phyloP scores from a whole-genome alignment of 2,888 invertebrate species.

The Leucophenga montana region DNA sequence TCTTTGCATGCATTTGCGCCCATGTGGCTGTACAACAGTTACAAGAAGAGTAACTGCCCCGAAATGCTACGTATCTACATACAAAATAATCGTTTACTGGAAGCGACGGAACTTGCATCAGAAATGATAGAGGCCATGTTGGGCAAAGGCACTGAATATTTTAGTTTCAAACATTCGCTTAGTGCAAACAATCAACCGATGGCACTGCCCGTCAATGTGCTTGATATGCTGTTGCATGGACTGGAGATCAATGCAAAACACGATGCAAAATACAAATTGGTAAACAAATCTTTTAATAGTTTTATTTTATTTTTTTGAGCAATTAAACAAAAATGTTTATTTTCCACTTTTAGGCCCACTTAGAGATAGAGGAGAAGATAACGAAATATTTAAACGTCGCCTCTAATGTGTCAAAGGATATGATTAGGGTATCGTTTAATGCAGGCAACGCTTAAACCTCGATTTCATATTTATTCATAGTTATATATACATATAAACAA shows the following conservation, averaged over 20 bases:
- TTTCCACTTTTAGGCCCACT: too few species aligned
- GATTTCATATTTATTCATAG: too few species aligned
- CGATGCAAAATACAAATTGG: conserved; percentile 72
- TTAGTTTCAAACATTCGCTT: conserved; percentile 77
- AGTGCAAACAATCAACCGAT: conserved; percentile 76
- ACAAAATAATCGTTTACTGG: conserved; percentile 82
- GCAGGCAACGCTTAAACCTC: too few species aligned
- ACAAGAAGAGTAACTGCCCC: conserved; percentile 76
- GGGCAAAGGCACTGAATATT: conserved; percentile 81
- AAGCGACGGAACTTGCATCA: conserved; percentile 80
- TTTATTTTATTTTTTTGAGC: too few species aligned
- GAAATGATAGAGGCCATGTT: conserved; percentile 81
- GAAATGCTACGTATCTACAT: conserved; percentile 84
- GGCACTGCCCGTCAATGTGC: conserved; percentile 84
- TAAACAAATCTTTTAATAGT: too few species aligned
- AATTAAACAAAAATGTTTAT: too few species aligned
- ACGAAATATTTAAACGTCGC: too few species aligned
- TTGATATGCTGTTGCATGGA: conserved; percentile 81
- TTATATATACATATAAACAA: too few species aligned
- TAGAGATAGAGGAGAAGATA: too few species aligned
- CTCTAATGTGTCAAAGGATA: too few species aligned
- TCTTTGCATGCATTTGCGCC: conserved; percentile 85
- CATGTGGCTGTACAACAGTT: conserved; percentile 86
- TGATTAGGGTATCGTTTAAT: too few species aligned
- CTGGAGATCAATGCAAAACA: conserved; percentile 76